phyloP scores from a whole-genome alignment of 2,113 vertebrate species.

The Gasterosteus nipponicus region DNA sequence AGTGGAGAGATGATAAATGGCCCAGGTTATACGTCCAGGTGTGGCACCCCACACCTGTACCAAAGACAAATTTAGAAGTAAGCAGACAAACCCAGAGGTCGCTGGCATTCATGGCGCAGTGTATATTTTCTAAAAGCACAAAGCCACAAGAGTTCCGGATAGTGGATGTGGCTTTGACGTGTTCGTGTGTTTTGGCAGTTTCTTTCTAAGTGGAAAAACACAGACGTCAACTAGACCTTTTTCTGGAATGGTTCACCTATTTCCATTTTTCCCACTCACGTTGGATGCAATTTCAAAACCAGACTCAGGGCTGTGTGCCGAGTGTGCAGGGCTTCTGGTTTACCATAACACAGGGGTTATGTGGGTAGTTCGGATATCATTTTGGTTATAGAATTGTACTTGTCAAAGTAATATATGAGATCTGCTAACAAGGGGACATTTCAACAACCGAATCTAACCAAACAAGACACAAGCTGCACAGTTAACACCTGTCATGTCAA shows the following conservation, averaged over 20 bases:
- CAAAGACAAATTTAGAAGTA: conserved; percentile 36
- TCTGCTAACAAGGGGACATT: neutral
- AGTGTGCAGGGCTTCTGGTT: conserved; percentile 8
- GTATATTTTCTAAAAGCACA: conserved; percentile 32
- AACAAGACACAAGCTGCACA: conserved; percentile 1
- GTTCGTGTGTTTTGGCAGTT: conserved; percentile 55
- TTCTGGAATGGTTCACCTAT: conserved; percentile 45
- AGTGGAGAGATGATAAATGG: conserved; percentile 42
- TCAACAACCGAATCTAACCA: neutral
- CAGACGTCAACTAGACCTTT: conserved; percentile 62
- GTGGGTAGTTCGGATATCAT: neutral
- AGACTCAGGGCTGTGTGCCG: conserved; percentile 8
- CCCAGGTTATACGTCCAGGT: conserved; percentile 54
- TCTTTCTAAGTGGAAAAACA: conserved; percentile 59
- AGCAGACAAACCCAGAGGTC: conserved; percentile 9
- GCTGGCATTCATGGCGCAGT: conserved; percentile 11
- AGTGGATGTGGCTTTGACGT: conserved; percentile 71
- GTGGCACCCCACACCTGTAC: conserved; percentile 53
- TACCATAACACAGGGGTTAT: neutral
- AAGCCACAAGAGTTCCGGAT: conserved; percentile 53
- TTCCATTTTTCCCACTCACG: conserved; percentile 18
- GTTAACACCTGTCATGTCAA: neutral
- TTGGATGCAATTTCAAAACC: conserved; percentile 33
- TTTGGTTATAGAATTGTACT: neutral
- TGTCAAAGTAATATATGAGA: neutral